A percentile compares a stretch with the other conserved stretches of the same genome.
Conservation (phyloP, 2,113 vertebrate genomes). For the Nicator chloris region DNA sequence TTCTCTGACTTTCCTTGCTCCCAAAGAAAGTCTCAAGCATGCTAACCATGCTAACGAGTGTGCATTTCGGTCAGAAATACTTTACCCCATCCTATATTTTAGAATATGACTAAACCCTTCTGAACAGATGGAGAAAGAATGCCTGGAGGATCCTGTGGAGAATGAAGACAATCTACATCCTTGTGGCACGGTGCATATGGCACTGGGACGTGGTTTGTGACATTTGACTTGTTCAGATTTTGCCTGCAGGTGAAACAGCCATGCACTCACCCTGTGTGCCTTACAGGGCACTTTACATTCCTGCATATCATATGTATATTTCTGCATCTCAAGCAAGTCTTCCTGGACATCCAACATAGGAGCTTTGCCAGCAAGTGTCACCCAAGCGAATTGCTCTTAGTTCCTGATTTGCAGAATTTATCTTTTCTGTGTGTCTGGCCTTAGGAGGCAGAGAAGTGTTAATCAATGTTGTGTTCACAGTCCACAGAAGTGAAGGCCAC, state of each 20-base stretch:
- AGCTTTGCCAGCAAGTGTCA: background rate
- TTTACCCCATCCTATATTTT: background rate
- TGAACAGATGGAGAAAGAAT: background rate
- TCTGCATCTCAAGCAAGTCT: background rate
- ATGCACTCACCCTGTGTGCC: background rate
- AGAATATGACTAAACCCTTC: background rate
- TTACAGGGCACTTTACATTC: background rate
- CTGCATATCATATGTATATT: background rate
- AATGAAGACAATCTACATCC: background rate
- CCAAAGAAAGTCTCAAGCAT: background rate
- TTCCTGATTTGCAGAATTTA: background rate
- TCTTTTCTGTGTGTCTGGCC: background rate
- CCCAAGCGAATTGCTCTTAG: background rate
- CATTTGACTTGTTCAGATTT: background rate
- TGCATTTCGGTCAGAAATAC: background rate
- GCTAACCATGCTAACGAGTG: accelerated
- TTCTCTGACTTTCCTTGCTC: background rate
- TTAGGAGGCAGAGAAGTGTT: background rate
- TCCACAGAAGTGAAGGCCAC: background rate
- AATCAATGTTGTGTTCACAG: background rate
- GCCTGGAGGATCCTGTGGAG: background rate
- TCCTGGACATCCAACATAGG: background rate
- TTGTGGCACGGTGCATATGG: background rate
- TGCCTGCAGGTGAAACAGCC: background rate
- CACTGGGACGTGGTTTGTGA: background rate